Conservation (phyloP, 2,113 vertebrate genomes). For the Talpa occidentalis region DNA sequence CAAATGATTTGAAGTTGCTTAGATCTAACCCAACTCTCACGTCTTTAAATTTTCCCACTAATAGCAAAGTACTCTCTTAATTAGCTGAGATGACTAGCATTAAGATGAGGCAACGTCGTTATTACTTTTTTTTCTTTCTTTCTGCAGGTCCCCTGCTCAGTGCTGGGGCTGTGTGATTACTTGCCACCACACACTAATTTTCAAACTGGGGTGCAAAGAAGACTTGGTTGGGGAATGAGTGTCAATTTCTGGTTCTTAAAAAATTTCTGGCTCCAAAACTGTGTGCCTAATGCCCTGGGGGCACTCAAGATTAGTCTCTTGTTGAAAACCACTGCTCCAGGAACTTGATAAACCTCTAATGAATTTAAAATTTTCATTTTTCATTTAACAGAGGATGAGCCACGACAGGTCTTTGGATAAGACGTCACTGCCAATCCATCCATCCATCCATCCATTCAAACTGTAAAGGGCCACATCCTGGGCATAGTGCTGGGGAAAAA, state of each 20-base stretch:
- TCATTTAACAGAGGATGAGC: not conserved
- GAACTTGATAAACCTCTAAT: conserved; percentile 1
- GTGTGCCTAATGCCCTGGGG: not conserved
- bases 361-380: conserved; percentile 47
- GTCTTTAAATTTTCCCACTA: conserved; percentile 67
- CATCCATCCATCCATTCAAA: not conserved
- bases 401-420: not conserved
- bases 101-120: conserved; percentile 21
- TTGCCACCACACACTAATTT: conserved; percentile 29
- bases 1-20: conserved; percentile 37
- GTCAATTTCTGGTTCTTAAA: not conserved
- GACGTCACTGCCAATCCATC: not conserved
- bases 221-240: not conserved
- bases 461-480: not conserved
- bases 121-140: not conserved
- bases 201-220: conserved; percentile 23
- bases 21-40: conserved; percentile 46
- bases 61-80: conserved; percentile 58
- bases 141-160: conserved; percentile 13
- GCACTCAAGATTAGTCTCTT: not conserved
- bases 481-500: not conserved
- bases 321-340: not conserved
- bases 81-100: conserved; percentile 55
- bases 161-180: not conserved
- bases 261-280: not conserved